Conservation (phyloP, 35 echinoderm and acorn worm genomes). For the Ophioderma brevispina region DNA sequence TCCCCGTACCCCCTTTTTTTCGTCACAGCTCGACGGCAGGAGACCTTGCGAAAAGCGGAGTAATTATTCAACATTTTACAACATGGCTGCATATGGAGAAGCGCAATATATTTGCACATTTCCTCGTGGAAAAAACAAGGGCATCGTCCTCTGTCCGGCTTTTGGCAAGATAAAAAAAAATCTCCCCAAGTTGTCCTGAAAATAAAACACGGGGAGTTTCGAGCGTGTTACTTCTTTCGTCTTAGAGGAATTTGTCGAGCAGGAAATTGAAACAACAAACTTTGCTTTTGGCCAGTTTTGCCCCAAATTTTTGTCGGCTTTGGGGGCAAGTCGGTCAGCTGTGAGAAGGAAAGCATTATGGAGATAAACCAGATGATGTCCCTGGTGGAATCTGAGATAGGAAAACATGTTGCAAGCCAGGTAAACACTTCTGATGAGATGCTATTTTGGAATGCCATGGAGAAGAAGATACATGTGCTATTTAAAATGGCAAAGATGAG, state of each 20-base stretch:
- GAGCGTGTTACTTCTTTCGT: not conserved
- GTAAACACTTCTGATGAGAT: slow-evolving; percentile 1
- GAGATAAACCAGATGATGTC: not conserved
- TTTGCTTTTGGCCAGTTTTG: not conserved
- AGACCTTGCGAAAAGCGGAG: not conserved
- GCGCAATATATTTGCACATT: slow-evolving; percentile 8
- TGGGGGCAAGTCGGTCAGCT: not conserved
- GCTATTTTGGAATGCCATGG: not conserved
- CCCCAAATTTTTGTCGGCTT: not conserved
- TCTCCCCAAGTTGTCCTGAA: not conserved
- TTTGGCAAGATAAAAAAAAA: not conserved
- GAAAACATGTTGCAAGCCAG: not conserved
- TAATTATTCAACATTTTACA: slow-evolving; percentile 12
- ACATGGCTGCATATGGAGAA: not conserved
- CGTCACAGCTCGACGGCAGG: not conserved
- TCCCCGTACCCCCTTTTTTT: not conserved
- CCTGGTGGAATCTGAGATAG: not conserved
- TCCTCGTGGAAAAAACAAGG: not conserved
- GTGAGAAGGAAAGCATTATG: not conserved
- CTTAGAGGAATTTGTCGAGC: not conserved
- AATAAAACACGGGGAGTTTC: not conserved
- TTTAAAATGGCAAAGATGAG: too few species aligned
- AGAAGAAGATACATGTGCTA: not conserved
- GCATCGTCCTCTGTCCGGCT: slow-evolving; percentile 6
- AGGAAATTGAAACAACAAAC: slow-evolving; percentile 14